Conservation (phyloP, 2,797 vertebrate species). For the Oreonectes daqikongensis region DNA sequence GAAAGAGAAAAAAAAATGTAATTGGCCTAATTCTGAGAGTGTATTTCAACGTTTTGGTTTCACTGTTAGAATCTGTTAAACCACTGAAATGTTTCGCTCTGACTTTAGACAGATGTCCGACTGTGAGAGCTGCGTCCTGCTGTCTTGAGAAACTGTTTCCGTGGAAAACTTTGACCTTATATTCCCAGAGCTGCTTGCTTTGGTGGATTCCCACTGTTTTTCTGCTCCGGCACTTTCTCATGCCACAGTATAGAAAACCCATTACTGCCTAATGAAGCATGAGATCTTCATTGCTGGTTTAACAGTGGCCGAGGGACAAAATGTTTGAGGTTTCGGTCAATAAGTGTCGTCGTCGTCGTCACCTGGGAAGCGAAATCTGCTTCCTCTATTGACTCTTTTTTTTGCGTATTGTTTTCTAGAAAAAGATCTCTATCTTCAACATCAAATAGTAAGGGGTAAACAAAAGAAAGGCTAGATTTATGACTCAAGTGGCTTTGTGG, state of each 20-base stretch:
- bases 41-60: constrained; percentile 8
- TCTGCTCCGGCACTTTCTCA: constrained; percentile 1
- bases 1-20: too few species aligned
- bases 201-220: constrained; percentile 12
- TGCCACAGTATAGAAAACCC: constrained; percentile 12
- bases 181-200: constrained; percentile 8
- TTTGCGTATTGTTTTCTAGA: background rate
- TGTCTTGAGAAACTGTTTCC: constrained; percentile 45
- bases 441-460: background rate
- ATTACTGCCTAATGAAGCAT: constrained; percentile 2
- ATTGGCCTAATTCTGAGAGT: background rate
- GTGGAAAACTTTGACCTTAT: constrained; percentile 48
- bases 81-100: background rate
- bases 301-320: background rate
- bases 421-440: background rate
- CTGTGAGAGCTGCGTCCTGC: constrained; percentile 19
- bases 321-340: background rate
- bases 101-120: background rate
- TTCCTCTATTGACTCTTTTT: background rate
- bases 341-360: background rate
- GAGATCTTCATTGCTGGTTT: background rate
- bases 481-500: too few species aligned
- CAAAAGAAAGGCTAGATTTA: background rate
- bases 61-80: background rate
- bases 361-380: background rate